A percentile compares a stretch with the other conserved stretches of the same genome.
These are phyloP conservation scores for Rynchops niger DNA, from an alignment of 2,113 vertebrate species.

Conservation along the genomic window DNA sequence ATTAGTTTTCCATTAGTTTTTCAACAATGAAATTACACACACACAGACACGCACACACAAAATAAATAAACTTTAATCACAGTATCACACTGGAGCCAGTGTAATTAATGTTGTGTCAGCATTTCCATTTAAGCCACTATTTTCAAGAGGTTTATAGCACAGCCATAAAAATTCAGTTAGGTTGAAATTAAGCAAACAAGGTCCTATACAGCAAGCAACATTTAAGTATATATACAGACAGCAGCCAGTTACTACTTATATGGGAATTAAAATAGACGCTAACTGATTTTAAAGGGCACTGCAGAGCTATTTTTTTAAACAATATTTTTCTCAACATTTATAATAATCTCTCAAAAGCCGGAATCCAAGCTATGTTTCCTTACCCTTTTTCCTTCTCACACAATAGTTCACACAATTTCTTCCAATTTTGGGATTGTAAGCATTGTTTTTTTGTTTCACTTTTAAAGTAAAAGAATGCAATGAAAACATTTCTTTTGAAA, in stretches of 20 bases:
- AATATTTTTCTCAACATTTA: conserved; percentile 63
- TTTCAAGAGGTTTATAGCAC: conserved; percentile 72
- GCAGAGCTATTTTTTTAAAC: conserved; percentile 51
- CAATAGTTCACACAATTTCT: conserved; percentile 20
- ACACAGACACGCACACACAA: conserved; percentile 26
- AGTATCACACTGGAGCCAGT: conserved; percentile 73
- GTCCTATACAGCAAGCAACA: conserved; percentile 66
- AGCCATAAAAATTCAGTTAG: conserved; percentile 76
- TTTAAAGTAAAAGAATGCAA: conserved; percentile 23
- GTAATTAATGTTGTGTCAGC: conserved; percentile 77
- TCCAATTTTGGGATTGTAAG: background rate
- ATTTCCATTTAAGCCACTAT: conserved; percentile 76
- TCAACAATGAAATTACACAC: conserved; percentile 73
- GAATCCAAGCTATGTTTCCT: conserved; percentile 33
- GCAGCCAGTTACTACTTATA: conserved; percentile 64
- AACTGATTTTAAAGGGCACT: conserved; percentile 65
- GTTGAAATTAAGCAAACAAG: conserved; percentile 75
- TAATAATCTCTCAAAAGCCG: conserved; percentile 50
- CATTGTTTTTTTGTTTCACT: conserved; percentile 8
- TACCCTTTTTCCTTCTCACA: conserved; percentile 27
- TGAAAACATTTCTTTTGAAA: conserved; percentile 20
- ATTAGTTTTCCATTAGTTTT: conserved; percentile 76
- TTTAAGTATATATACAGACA: conserved; percentile 56
- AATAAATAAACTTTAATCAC: conserved; percentile 76
- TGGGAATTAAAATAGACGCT: conserved; percentile 55